Evolutionary conservation across 1,140 invertebrate species (phyloP), one percentile per base, ranked within the genome.

Genomic region (Tribolium castaneum): DNA sequence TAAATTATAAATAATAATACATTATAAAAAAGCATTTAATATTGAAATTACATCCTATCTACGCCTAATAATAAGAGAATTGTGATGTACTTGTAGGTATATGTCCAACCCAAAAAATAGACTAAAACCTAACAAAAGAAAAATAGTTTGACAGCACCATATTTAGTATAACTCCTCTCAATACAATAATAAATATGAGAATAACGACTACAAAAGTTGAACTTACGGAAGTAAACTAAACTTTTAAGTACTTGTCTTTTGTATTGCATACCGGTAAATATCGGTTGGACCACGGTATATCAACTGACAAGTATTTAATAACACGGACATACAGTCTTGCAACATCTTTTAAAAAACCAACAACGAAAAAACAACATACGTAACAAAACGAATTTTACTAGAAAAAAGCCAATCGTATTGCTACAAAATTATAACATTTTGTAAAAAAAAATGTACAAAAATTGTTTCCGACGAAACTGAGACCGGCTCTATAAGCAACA

Each of bases 341-440:
- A 77, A 51, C 52, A 73, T 35, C 25, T 54, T 45, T 45, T 45
- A 45, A 45, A 66, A 75, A 73, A 78, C 56, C 50, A 75, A 75
- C 50, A 50, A 30, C 56, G 52, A 52, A 75, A 45, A 78, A 71
- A 66, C 12, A 66, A 75, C 52, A 78, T 35, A 78, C 49, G 50
- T 66, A 78, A 74, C 10, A 75, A 72, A 50, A 76, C 22, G 25
- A 75, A 50, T 66, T 66, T 50, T 76, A 66, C 56, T 76, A 54
- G 45, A 50, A 66, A 76, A 54, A 76, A 77, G 59, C 59, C 59
- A 66, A 66, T 66, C 59, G 54, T 52, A 76, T 76, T 76, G 54
- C 71, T 77, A 75, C 77, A 79, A 80, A 78, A 78, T 76, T 78
- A 72, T 54, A 78, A 78, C 74, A 75, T 80, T 80, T 78, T 76